Conservation (phyloP, 2,888 invertebrate genomes). For the Caenorhabditis panamensis region DNA sequence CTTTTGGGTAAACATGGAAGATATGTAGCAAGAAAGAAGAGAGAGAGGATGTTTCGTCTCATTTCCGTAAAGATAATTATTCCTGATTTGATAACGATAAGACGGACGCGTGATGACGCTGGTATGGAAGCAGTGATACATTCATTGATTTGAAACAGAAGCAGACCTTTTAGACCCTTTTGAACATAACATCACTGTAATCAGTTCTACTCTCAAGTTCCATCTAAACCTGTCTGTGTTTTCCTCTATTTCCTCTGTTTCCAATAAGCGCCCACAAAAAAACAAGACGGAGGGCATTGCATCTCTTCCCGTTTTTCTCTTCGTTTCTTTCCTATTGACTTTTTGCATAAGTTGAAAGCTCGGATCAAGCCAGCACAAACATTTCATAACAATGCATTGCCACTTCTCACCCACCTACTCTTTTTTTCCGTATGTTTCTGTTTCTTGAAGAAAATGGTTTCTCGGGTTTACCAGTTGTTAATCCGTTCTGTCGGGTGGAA, state of each 20-base stretch:
- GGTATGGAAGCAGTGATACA: slow-evolving; percentile 28
- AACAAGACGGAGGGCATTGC: slow-evolving; percentile 33
- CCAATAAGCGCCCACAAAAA: slow-evolving; percentile 53
- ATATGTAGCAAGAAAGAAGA: too few species aligned
- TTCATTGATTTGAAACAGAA: slow-evolving; percentile 40
- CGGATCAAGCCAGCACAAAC: slow-evolving; percentile 31
- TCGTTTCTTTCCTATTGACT: slow-evolving; percentile 34
- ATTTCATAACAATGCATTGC: slow-evolving; percentile 27
- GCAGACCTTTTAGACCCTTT: too few species aligned
- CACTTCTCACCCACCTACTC: background rate
- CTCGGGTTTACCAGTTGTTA: slow-evolving; percentile 42
- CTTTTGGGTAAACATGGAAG: too few species aligned
- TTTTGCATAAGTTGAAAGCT: slow-evolving; percentile 50
- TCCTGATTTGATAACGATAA: slow-evolving; percentile 52
- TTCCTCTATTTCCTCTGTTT: too few species aligned
- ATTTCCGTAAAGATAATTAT: slow-evolving; percentile 51
- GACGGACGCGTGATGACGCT: slow-evolving; percentile 16
- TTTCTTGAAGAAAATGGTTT: slow-evolving; percentile 9
- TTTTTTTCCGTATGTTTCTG: background rate
- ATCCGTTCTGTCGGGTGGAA: slow-evolving; percentile 25
- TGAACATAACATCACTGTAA: slow-evolving; percentile 9
- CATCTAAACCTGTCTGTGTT: slow-evolving; percentile 43
- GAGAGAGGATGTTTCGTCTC: too few species aligned
- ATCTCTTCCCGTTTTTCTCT: slow-evolving; percentile 18
- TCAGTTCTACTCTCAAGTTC: background rate